Evolutionary conservation across 2,113 vertebrate genomes (phyloP).

Genomic region (Pholis gunnellus): DNA sequence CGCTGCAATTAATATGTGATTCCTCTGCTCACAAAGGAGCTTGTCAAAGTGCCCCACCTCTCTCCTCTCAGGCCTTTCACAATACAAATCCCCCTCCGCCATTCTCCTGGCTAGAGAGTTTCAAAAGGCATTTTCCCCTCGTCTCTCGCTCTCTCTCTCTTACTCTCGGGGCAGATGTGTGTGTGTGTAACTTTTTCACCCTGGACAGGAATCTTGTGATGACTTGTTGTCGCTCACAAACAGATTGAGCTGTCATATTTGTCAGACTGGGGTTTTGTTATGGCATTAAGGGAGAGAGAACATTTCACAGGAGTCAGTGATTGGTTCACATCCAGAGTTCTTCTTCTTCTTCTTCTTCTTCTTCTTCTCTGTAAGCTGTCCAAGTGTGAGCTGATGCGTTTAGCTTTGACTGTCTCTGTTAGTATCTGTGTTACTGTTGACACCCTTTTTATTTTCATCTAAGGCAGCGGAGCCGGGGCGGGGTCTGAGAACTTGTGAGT

Average conservation of each 20-base stretch:
- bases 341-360: neutral
- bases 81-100: constrained; percentile 75
- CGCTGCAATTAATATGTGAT: constrained; percentile 82
- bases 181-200: constrained; percentile 80
- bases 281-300: constrained; percentile 34
- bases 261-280: constrained; percentile 50
- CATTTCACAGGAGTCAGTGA: constrained; percentile 13
- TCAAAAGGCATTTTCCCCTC: constrained; percentile 79
- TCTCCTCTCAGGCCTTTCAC: constrained; percentile 78
- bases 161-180: constrained; percentile 75
- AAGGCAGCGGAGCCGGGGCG: neutral
- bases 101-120: constrained; percentile 33
- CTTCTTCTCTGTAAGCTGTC: neutral
- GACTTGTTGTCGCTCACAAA: constrained; percentile 82
- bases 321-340: neutral
- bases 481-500: no score
- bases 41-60: constrained; percentile 78
- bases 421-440: neutral
- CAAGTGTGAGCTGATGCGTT: constrained; percentile 22
- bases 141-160: neutral
- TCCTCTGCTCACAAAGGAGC: constrained; percentile 80
- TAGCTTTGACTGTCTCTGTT: neutral
- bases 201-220: constrained; percentile 78
- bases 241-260: constrained; percentile 51
- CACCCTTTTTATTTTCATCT: neutral